Conservation (phyloP, 2,797 vertebrate genomes). For the Benthosema pterotum region DNA sequence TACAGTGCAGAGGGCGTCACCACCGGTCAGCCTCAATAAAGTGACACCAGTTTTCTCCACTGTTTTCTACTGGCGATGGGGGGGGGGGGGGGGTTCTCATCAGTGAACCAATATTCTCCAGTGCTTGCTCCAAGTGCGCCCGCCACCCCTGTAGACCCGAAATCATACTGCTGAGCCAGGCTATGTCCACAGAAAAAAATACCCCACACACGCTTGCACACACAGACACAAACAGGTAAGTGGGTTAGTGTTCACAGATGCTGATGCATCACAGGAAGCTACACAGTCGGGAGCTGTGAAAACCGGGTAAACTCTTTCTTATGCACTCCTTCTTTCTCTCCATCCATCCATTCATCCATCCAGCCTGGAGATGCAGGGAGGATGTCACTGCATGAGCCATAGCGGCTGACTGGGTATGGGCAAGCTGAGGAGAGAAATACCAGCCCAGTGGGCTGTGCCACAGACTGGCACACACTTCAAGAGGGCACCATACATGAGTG, state of each 20-base stretch:
- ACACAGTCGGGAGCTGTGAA: neutral
- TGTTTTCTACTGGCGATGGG: no score
- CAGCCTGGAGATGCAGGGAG: neutral
- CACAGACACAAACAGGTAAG: slow-evolving; percentile 14
- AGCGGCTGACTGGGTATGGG: neutral
- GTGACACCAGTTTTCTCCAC: no score
- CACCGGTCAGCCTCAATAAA: no score
- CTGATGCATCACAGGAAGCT: neutral
- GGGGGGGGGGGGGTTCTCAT: no score
- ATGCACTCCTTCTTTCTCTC: neutral
- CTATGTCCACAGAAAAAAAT: no score
- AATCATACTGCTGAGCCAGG: no score
- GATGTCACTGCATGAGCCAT: neutral
- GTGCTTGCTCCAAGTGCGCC: no score
- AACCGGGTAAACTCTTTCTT: neutral
- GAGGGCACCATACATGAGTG: neutral
- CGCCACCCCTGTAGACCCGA: no score
- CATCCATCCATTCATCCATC: neutral
- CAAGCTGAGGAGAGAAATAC: neutral
- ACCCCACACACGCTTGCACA: neutral
- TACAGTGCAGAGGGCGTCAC: no score
- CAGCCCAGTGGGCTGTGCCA: neutral
- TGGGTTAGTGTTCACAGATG: neutral
- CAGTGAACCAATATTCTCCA: no score
- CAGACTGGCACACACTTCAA: neutral